These are phyloP conservation scores for Zapus hudsonius DNA, from an alignment of 2,113 vertebrate genomes.

Conservation along the genomic window DNA sequence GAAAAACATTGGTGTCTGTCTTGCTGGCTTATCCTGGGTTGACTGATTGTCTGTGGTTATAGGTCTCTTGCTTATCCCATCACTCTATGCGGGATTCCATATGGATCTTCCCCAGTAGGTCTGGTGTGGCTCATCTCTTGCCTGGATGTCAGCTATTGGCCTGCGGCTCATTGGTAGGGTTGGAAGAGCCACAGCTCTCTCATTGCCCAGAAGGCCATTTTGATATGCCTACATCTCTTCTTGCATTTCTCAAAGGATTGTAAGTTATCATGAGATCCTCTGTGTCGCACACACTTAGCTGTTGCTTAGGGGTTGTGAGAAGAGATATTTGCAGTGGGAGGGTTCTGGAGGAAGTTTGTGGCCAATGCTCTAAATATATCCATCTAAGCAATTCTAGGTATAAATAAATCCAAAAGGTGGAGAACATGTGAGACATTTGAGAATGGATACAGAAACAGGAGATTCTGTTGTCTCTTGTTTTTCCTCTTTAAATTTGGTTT, in stretches of 20 bases:
- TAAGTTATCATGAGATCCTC: conserved; percentile 3
- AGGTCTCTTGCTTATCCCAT: no score
- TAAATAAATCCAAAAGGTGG: neutral
- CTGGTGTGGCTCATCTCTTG: no score
- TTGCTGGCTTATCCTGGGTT: no score
- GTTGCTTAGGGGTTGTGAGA: neutral
- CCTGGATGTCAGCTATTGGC: no score
- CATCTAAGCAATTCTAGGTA: neutral
- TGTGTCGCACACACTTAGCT: neutral
- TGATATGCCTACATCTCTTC: neutral
- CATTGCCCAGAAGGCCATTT: neutral
- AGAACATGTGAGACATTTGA: conserved; percentile 14
- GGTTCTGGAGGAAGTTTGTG: neutral
- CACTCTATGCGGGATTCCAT: no score
- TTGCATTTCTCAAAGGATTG: conserved; percentile 29
- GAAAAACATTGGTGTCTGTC: no score
- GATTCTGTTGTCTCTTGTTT: neutral
- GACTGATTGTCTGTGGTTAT: no score
- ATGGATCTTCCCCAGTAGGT: no score
- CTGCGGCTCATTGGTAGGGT: no score
- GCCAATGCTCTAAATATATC: neutral
- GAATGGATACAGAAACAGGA: neutral
- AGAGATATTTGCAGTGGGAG: neutral
- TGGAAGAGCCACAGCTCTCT: no score
- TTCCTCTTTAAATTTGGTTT: conserved; percentile 49